Base-by-base conservation (phyloP, 2,797 vertebrate genomes). In the Urosaurus nigricauda region DNA sequence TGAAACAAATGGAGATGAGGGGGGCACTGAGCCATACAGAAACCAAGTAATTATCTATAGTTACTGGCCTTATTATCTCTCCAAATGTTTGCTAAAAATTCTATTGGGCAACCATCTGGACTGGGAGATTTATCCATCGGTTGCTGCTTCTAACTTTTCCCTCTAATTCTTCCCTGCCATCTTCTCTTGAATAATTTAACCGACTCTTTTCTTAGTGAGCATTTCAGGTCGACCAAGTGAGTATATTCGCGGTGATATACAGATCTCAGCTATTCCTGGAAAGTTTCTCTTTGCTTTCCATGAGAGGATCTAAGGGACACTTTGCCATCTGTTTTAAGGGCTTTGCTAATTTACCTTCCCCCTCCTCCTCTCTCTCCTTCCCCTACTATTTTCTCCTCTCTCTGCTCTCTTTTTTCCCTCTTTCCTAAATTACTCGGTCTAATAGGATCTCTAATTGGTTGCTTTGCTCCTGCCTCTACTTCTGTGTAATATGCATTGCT, bases 101-200 rank as follows among this genome's bases (percentile, higher is more conserved):
- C 97, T 96, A 95, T 97, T 96, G 97, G 96, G 96, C 95, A 94
- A 96, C 97, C 97, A 97, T 97, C 97, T 97, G 97, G 97, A 97
- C 96, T 90, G 92, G 93, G 91, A 97, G 96, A 95, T 97, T 96
- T 96, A 96, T 93, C 94, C 81, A 26, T 96, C 37, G 92, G 93
- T 93, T 95, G 93, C 95, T 96, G 74, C 92, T 95, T 65, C 96
- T 93, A 95, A 95, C 94, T 96, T 95, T 86, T 87, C 95, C 95
- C 96, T 97, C 97, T 97, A 96, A 89, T 98, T 97, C 97, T 97
- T 98, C 95, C 93, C 96, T 97, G 96, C 97, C 97, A 96, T 97
- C 94, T 93, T 97, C 96, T 97, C 96, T 98, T 98, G 97, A 98
- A 99, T 98, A 98, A 98, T 98, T 98, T 97, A 98, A 95, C 95